Base-by-base conservation (phyloP, 2,888 invertebrate genomes). In the Pterostichus madidus region DNA sequence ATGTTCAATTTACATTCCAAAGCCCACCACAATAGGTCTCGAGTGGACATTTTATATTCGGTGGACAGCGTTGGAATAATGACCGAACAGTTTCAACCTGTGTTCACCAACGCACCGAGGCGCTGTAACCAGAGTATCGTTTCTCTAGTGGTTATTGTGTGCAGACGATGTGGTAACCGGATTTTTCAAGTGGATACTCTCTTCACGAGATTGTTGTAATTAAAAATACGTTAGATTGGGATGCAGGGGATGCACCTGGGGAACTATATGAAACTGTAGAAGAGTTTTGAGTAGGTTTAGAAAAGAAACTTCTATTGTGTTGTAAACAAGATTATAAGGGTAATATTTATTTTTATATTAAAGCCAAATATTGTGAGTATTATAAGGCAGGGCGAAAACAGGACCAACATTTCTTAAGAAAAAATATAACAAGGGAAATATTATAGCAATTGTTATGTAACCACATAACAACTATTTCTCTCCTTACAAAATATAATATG, bases 1-100 rank as follows among this genome's bases (percentile, higher is more conserved):
- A 81, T 87, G 88, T 89, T 89, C 89, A 89, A 89, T 89, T 89
- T 89, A 89, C 89, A 89, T 89, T 89, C 89, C 88, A 87, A 87
- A 86, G 75, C 87, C 86, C 86, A 86, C 87, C 86, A 89, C 88
- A 88, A 88, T 88, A 87, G 88, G 86, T 86, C 85, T 86, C 61
- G 61, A 89, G 88, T 89, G 88, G 88, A 89, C 88, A 88, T 87
- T 88, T 88, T 87, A 88, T 87, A 88, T 89, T 88, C 87, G 86
- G 86, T 84, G 85, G 85, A 86, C 88, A 80, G 80, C 52, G 31
- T 11, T 44, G 56, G 56, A 56, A 77, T 75, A 75, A 75, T 77
- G 56, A 77, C 56, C 77, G 56, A 78, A 61, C 53, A 75, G 64
- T 64, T 64, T 64, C 64, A 64, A 24, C 24, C 24, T 24, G 39